These are phyloP conservation scores for Semicossyphus pulcher DNA, from an alignment of 2,113 vertebrate species.

Conservation along the genomic window DNA sequence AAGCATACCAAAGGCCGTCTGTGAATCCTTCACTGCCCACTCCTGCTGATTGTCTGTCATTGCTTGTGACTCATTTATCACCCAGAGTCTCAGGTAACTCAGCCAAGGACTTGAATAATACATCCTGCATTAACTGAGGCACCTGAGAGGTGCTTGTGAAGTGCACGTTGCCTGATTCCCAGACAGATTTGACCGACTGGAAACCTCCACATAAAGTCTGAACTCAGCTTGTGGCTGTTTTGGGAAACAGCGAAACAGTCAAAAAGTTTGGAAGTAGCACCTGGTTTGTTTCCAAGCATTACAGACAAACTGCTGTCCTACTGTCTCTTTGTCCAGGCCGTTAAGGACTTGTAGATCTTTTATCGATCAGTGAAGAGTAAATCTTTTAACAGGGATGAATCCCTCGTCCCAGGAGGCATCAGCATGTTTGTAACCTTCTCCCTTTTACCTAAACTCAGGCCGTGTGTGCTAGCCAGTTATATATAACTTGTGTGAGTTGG, in stretches of 20 bases:
- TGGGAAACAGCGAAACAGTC: too few relatives aligned
- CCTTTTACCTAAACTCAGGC: not conserved
- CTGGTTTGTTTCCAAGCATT: constrained; percentile 22
- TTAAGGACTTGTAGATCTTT: too few relatives aligned
- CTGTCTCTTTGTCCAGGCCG: too few relatives aligned
- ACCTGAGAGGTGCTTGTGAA: not conserved
- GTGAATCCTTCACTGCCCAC: too few relatives aligned
- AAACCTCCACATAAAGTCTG: constrained; percentile 1
- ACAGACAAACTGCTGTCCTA: not conserved
- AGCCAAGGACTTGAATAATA: not conserved
- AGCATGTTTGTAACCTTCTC: not conserved
- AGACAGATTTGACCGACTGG: not conserved
- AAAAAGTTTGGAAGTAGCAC: constrained; percentile 16
- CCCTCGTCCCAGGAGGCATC: too few relatives aligned
- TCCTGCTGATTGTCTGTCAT: not conserved
- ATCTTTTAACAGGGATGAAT: too few relatives aligned
- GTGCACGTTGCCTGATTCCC: not conserved
- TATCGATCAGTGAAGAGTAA: too few relatives aligned
- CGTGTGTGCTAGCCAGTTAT: too few relatives aligned
- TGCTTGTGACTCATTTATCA: not conserved
- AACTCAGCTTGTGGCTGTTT: not conserved
- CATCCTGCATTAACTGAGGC: not conserved
- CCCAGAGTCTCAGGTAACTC: not conserved
- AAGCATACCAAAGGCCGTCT: too few relatives aligned
- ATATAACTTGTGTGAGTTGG: too few relatives aligned